A percentile compares a stretch with the other conserved stretches of the same genome.
Conservation (phyloP, 2,888 invertebrate genomes). For the Amblyjoppa proteus region DNA sequence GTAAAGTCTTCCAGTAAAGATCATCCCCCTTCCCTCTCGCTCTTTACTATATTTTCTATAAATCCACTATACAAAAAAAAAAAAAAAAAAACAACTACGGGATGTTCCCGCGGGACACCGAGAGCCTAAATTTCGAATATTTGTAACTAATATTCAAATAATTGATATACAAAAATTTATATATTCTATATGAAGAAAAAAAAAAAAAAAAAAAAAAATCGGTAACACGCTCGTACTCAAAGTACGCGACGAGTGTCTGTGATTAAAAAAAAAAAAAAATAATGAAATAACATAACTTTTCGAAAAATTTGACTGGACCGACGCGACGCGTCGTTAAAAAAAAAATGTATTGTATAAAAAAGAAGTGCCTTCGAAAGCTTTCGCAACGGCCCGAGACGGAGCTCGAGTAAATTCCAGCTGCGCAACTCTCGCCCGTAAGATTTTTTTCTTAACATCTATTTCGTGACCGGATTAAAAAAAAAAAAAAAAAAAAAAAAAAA, state of each 20-base stretch:
- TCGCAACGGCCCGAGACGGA: background rate
- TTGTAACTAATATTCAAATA: conserved; percentile 45
- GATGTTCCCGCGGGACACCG: background rate
- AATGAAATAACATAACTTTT: conserved; percentile 24
- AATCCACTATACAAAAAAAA: conserved; percentile 25
- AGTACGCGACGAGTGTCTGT: conserved; percentile 57
- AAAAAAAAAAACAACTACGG: conserved; percentile 15
- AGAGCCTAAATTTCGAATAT: conserved; percentile 22
- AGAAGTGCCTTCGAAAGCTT: conserved; percentile 68
- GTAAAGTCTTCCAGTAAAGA: conserved; percentile 43
- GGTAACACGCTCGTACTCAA: conserved; percentile 53
- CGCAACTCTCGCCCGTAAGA: background rate
- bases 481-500: background rate
- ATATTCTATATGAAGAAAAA: conserved; percentile 26
- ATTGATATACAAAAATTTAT: conserved; percentile 38
- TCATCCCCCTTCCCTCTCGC: background rate
- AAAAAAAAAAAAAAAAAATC: conserved; percentile 15
- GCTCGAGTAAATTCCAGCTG: background rate
- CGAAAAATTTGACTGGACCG: conserved; percentile 49
- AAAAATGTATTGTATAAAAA: background rate
- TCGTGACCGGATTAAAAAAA: background rate
- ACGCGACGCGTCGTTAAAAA: conserved; percentile 61
- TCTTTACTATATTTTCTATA: conserved; percentile 37
- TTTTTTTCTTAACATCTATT: background rate
- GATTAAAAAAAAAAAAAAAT: background rate